A percentile compares a stretch with the other conserved stretches of the same genome.
These are phyloP conservation scores for Exaiptasia diaphana DNA, from an alignment of 64 coral and sea anemone genomes.

Conservation along the genomic window DNA sequence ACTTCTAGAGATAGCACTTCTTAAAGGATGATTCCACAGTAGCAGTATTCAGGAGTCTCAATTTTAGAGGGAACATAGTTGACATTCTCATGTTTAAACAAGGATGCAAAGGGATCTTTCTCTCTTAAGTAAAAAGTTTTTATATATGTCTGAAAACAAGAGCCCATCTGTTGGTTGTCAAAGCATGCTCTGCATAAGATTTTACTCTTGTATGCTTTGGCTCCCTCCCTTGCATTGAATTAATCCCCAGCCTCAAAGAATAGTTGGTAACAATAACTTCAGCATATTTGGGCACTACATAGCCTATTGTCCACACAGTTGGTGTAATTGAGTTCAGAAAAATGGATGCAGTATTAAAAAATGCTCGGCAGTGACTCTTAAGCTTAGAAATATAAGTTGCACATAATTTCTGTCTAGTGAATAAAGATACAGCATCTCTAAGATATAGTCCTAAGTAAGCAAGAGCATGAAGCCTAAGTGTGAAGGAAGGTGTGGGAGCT, in stretches of 20 bases:
- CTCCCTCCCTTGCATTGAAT: conserved; percentile 80
- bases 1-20: background rate
- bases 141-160: conserved; percentile 70
- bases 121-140: conserved; percentile 51
- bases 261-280: background rate
- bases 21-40: conserved; percentile 52
- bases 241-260: conserved; percentile 57
- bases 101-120: conserved; percentile 39
- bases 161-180: conserved; percentile 62
- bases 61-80: conserved; percentile 56
- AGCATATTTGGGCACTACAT: conserved; percentile 34
- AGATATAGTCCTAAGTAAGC: conserved; percentile 61
- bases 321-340: background rate
- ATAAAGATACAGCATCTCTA: conserved; percentile 64
- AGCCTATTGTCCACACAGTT: conserved; percentile 24
- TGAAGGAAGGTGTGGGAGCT: background rate
- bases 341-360: conserved; percentile 33
- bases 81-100: conserved; percentile 46
- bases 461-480: conserved; percentile 32
- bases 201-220: conserved; percentile 67
- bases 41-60: conserved; percentile 50
- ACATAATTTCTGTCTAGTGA: conserved; percentile 57
- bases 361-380: conserved; percentile 40
- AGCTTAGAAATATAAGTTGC: conserved; percentile 27
- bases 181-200: conserved; percentile 58